Evolutionary conservation across 2,797 vertebrate genomes (phyloP), one percentile per base, ranked within the genome.

Genomic region (Gymnodraco acuticeps): DNA sequence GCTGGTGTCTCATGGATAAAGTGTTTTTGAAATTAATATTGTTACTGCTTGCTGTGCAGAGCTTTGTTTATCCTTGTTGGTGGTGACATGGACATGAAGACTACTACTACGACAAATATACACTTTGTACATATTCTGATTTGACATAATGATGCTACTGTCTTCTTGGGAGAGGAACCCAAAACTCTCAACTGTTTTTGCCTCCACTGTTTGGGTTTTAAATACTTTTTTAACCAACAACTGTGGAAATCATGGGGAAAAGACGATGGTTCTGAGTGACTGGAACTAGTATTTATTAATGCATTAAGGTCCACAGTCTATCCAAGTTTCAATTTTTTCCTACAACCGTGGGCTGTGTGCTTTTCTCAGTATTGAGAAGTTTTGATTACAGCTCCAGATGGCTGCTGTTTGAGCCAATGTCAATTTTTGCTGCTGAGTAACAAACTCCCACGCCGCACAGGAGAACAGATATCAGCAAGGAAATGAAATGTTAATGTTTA

Each of bases 311-410:
- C 43, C 53, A 58, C n/a, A 38, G 52, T 58, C n/a, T 1, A 27
- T 82, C 79, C 67, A 67, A 68, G 20, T 79, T 38, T 43, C 31
- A 41, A 79, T 69, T 54, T 61, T 80, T 84, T 82, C 70, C 77
- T 80, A 23, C 9, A 45, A 67, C 69, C 43, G 72, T 83, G 59
- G 7, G 46, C 52, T 70, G 17, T 11, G 17, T 52, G 54, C 48
- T 12, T 75, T 60, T 75, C 60, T 59, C 51, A 54, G 53, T 12
- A 45, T 31, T 60, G 74, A 81, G 72, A 60, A 72, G 64, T 83
- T 89, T 67, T 85, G 80, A 90, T 83, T 52, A 59, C 86, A 79
- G 78, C 64, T 63, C 78, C 85, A 90, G 84, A 88, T 85, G 84
- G 48, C 9, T 61, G 14, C 70, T 31, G 54, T 55, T 59, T 64